Conservation (phyloP, 2,888 invertebrate genomes). For the Ectobius pallidus region DNA sequence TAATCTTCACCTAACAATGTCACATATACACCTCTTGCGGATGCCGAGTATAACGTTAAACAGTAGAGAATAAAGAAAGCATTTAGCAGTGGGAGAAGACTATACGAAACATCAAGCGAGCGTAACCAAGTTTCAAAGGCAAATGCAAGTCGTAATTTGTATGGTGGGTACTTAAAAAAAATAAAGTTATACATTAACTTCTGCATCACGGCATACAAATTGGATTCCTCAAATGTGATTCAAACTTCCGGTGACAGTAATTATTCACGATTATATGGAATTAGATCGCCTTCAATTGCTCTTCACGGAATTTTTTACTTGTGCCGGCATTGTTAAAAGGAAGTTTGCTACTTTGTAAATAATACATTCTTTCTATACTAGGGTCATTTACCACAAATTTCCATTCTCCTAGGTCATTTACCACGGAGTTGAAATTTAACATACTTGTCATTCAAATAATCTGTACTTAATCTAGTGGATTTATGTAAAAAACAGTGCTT, state of each 20-base stretch:
- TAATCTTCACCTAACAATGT: too few species aligned
- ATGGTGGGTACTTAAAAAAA: background rate
- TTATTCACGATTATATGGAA: slow-evolving; percentile 16
- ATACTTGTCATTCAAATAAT: too few species aligned
- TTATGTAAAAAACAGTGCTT: too few species aligned
- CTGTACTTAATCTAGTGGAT: too few species aligned
- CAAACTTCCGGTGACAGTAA: slow-evolving; percentile 5
- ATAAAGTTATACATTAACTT: slow-evolving; percentile 21
- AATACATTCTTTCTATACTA: too few species aligned
- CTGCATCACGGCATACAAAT: slow-evolving; percentile 19
- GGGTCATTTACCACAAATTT: background rate
- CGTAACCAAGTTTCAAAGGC: background rate
- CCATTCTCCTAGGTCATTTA: background rate
- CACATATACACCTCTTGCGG: too few species aligned
- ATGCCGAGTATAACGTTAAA: too few species aligned
- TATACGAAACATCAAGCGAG: background rate
- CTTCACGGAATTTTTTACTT: background rate
- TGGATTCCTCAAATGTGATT: background rate
- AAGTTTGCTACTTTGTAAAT: background rate
- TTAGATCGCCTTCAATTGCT: background rate
- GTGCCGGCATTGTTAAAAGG: background rate
- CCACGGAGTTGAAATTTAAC: too few species aligned
- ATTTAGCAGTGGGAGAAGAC: background rate
- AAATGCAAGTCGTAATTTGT: slow-evolving; percentile 7
- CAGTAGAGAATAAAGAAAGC: slow-evolving; percentile 2